Evolutionary conservation across 92 coral and sea anemone genomes (phyloP).

Genomic region (Palythoa caribaeorum): DNA sequence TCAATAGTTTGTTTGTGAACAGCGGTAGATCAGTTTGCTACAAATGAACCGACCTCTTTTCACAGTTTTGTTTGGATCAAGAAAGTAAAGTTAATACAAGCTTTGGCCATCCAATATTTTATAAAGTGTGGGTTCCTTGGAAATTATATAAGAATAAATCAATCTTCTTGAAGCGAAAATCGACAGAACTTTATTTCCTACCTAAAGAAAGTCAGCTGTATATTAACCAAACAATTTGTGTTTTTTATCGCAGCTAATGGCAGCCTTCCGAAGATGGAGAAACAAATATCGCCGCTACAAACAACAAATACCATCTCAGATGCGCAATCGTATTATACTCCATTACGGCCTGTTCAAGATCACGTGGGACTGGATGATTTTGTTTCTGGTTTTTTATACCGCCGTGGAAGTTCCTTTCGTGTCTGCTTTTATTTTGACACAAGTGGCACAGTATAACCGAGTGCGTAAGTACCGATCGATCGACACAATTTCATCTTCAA

Average conservation of each 20-base stretch:
- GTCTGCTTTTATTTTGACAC: slow-evolving; percentile 80
- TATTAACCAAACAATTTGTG: neutral
- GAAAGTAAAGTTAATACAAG: too few relatives aligned
- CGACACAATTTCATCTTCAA: neutral
- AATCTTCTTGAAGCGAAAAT: too few relatives aligned
- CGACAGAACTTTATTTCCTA: neutral
- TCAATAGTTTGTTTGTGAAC: slow-evolving; percentile 5
- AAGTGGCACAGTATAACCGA: slow-evolving; percentile 56
- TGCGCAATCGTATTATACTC: slow-evolving; percentile 94
- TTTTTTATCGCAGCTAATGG: slow-evolving; percentile 80
- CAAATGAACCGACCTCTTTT: neutral
- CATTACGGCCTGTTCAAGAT: slow-evolving; percentile 97
- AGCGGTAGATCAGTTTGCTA: neutral
- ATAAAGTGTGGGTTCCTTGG: too few relatives aligned
- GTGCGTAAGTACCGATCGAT: slow-evolving; percentile 21
- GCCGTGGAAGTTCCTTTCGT: slow-evolving; percentile 98
- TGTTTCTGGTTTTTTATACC: slow-evolving; percentile 89
- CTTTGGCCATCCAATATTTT: neutral
- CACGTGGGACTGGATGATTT: slow-evolving; percentile 96
- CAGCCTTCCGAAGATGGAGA: slow-evolving; percentile 97
- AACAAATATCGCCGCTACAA: slow-evolving; percentile 88
- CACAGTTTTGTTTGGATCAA: neutral
- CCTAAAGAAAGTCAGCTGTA: neutral
- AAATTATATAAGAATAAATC: neutral
- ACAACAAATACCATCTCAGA: slow-evolving; percentile 85